Base-by-base conservation (phyloP, 92 coral and sea anemone genomes). In the Bergia puertoricense region DNA sequence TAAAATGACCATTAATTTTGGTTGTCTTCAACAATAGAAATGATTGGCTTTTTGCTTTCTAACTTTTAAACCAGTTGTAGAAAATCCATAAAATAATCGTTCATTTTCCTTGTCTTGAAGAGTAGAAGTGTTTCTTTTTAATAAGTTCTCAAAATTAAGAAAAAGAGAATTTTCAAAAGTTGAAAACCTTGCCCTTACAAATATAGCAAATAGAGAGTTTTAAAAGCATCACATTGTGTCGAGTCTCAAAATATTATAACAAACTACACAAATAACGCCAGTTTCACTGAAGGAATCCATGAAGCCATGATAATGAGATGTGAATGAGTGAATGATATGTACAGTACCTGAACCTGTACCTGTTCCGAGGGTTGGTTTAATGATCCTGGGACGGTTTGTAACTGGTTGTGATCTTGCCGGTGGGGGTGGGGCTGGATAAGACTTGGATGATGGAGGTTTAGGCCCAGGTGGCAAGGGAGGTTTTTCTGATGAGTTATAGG, bases 281-380 rank as follows among this genome's bases (percentile, higher is more conserved):
- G 14, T 74, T 74, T 4, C 18, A 43, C 16, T n/a, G 5, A 41
- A 69, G 16, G 9, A 40, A 74, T 74, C 20, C 78, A 40, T 40
- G 69, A 79, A 48, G 66, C 20, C 78, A 41, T 16, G 54, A 43
- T 10, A 10, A 4, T 56, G 85, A 44, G 18, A 62, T 8, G 39
- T 68, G 67, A 71, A 68, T 69, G 78, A 46, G 67, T 46, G 77
- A 44, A 5, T 37, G 43, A 71, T 8, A 37, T 46, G 67, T 15
- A 84, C 87, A 84, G 87, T 71, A 84, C 87, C 87, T 84, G 87
- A 84, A 3, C 87, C 87, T 83, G 86, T 68, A 84, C 87, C 79
- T 83, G 86, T 6, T 50, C 78, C 59, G 30, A 71, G 8, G 67
- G 23, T 44, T 72, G 79, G 79, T 74, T 84, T 84, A 38, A 44